Percentiles rank a stretch among this genome's conserved stretches.
These are phyloP conservation scores for Chloropsis hardwickii DNA, from an alignment of 2,113 vertebrate genomes.

Conservation along the genomic window DNA sequence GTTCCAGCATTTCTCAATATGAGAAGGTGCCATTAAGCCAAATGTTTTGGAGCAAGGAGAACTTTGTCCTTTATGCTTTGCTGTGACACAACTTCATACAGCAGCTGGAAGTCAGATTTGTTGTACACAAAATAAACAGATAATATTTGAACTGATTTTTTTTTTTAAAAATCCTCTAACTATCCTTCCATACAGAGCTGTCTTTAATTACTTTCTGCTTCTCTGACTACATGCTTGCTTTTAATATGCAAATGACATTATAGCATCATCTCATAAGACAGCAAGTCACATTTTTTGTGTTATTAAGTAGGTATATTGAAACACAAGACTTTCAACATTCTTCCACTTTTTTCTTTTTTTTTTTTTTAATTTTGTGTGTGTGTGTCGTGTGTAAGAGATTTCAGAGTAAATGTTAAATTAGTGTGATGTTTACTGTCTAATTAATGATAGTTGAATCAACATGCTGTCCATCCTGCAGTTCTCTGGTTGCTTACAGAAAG, in stretches of 20 bases:
- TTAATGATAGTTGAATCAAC: neutral
- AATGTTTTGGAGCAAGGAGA: neutral
- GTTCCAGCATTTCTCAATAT: neutral
- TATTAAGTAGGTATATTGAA: neutral
- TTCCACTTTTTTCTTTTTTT: neutral
- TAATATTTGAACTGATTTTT: neutral
- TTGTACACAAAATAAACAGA: neutral
- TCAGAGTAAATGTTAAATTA: neutral
- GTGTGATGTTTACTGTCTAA: neutral
- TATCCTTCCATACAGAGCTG: neutral
- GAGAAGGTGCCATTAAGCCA: neutral
- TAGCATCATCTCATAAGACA: neutral
- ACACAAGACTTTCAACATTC: neutral
- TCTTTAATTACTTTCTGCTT: neutral
- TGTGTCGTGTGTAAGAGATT: neutral
- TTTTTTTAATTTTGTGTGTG: neutral
- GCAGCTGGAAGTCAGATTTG: neutral
- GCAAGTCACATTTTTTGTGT: neutral
- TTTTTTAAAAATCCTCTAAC: neutral
- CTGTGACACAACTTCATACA: neutral
- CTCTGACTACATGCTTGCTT: neutral
- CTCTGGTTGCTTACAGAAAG: neutral
- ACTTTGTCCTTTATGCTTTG: accelerated
- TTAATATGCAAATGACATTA: neutral
- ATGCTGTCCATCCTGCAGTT: neutral